Conservation (phyloP, 2,888 invertebrate species). For the Trileptium ribeirensis region DNA sequence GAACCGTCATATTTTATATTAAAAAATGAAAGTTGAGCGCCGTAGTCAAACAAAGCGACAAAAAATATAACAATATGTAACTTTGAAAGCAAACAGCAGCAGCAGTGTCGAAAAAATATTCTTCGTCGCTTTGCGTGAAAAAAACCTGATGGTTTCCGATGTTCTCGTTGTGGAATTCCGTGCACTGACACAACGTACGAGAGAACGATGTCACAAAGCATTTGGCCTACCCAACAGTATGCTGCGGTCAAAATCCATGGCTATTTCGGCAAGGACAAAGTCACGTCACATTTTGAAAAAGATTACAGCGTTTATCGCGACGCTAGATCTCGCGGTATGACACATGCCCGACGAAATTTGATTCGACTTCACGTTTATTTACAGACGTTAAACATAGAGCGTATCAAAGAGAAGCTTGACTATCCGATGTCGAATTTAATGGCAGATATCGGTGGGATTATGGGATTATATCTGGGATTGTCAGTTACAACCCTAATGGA, state of each 20-base stretch:
- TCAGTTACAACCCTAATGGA: constrained; percentile 9
- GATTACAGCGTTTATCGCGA: too few species aligned
- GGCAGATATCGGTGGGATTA: constrained; percentile 19
- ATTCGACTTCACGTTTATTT: background rate
- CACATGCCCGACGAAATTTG: background rate
- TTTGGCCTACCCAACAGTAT: constrained; percentile 1
- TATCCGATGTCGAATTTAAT: constrained; percentile 1
- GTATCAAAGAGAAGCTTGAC: background rate
- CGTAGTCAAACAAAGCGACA: too few species aligned
- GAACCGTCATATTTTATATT: too few species aligned
- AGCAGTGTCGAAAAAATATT: too few species aligned
- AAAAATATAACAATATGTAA: too few species aligned
- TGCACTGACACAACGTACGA: background rate
- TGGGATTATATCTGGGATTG: constrained; percentile 18
- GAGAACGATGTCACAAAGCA: background rate
- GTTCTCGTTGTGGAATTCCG: background rate
- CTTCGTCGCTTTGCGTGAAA: too few species aligned
- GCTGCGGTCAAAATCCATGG: background rate
- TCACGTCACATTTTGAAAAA: background rate
- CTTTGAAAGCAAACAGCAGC: too few species aligned
- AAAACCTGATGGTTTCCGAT: too few species aligned
- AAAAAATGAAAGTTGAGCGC: too few species aligned
- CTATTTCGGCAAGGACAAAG: background rate
- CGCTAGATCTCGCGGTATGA: too few species aligned
- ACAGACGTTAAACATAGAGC: background rate